Base-by-base conservation (phyloP, 2,113 vertebrate genomes). In the Oreochromis spilurus region DNA sequence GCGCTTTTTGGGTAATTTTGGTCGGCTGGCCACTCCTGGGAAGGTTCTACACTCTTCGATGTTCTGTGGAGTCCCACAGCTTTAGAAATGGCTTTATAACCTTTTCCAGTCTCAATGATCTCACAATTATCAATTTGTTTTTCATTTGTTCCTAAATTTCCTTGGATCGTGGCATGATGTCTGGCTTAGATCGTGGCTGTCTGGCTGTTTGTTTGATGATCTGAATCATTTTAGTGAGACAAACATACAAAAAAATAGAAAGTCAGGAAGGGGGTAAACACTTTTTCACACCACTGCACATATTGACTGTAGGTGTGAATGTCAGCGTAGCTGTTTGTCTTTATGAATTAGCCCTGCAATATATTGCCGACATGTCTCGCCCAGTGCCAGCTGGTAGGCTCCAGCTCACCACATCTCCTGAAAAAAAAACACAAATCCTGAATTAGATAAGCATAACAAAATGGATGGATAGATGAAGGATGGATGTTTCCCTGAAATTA, bases 21-120 rank as follows among this genome's bases (percentile, higher is more conserved):
- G 17, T 36, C 17, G 0, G 58, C 58, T 36, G 58, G 58, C 17
- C 17, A 62, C 58, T 62, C 17, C 58, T 36, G 9, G 58, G 31
- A 62, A 36, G 5, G 31, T 62, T 36, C 31, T n/a, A 36, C 17
- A 62, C 17, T 62, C 9, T 62, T 62, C 29, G 29, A 62, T 62
- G 58, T 62, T 62, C 58, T 62, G 58, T 60, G 58, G 31, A n/a
- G 17, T 62, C 58, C 58, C 58, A 36, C 31, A n/a, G 58, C 31
- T 62, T 62, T 62, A 62, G 58, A 62, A 62, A 62, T 36, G 1
- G 58, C 31, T n/a, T 62, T n/a, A 62, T 62, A 62, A 62, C 31
- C 17, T 7, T 36, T 62, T 62, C 17, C 17, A n/a, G 31, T 62
- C 58, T 40, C 9, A 38, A 38, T 38, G 2, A 38, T 38, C 38